Base-by-base conservation (phyloP, 92 coral and sea anemone genomes). In the Desmophyllum pertusum region DNA sequence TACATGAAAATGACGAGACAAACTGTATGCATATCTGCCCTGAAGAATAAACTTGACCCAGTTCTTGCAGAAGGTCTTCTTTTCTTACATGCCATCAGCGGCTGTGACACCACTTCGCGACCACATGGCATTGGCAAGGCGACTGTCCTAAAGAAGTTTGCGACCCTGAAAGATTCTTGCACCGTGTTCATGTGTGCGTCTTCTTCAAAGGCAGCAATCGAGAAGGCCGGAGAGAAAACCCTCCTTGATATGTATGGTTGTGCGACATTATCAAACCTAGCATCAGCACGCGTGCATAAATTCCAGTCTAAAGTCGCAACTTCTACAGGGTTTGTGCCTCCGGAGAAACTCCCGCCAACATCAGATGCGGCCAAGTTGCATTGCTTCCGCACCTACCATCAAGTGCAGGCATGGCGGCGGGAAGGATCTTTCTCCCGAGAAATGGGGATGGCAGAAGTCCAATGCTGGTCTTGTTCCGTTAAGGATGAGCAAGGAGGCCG, bases 291-390 rank as follows among this genome's bases (percentile, higher is more conserved):
- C 31, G 40, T 83, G 30, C 51, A 83, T 29, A 82, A 62, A 30
- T 87, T 87, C 23, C 91, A 87, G n/a, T 29, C 30, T n/a, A 83
- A 73, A 57, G 91, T 87, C 41, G 88, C 84, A 9, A 86, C 87
- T 6, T 41, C 87, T 0, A 25, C 87, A 46, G 87, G 41, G 53
- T 86, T 80, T 18, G 90, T 59, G 3, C 48, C 85, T 10, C 86
- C 89, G 10, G 80, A 86, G 85, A 79, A 79, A 37, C 81, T 86
- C 14, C 88, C 88, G 39, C 90, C 88, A 4, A 87, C 90, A 75
- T 25, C 83, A 51, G 83, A 87, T 37, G 78, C 90, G 2, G 90
- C 83, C 39, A 48, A 61, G 1, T 81, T 81, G 35, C 84, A 87
- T 78, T 78, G 89, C 33, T 38, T 39, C 69, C 37, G 85, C n/a